phyloP scores from a whole-genome alignment of 2,888 invertebrate genomes.

The Caenorhabditis zanzibari region DNA sequence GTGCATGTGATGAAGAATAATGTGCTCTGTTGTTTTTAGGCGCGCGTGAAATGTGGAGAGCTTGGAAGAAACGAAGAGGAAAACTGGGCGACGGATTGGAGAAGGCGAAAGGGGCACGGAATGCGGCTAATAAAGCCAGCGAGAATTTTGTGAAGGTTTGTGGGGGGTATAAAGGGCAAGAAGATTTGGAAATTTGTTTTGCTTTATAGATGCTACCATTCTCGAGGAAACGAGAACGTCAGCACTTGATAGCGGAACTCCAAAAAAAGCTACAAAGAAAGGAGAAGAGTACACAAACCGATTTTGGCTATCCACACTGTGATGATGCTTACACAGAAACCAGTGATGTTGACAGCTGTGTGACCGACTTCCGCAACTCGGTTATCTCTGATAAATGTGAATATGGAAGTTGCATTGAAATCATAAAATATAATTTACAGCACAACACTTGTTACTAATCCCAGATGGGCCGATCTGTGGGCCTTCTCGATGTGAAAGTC shows the following conservation, averaged over 20 bases:
- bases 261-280: constrained; percentile 70
- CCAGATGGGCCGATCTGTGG: constrained; percentile 71
- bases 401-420: not conserved
- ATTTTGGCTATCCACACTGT: constrained; percentile 60
- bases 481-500: constrained; percentile 71
- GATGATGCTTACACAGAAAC: constrained; percentile 73
- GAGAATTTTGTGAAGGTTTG: constrained; percentile 70
- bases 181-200: not conserved
- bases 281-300: constrained; percentile 75
- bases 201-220: constrained; percentile 73
- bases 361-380: constrained; percentile 64
- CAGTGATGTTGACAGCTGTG: constrained; percentile 72
- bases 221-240: constrained; percentile 70
- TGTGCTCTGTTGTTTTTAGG: constrained; percentile 64
- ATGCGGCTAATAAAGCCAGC: constrained; percentile 69
- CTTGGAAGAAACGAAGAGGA: constrained; percentile 78
- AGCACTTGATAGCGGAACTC: constrained; percentile 70
- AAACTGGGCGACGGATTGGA: constrained; percentile 63
- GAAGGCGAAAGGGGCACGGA: constrained; percentile 61
- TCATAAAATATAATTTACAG: constrained; percentile 14
- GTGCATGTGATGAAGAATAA: constrained; percentile 52
- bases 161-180: not conserved
- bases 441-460: constrained; percentile 61
- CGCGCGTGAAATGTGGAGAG: constrained; percentile 81
- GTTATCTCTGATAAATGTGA: constrained; percentile 67